Evolutionary conservation across 2,888 invertebrate species (phyloP), one percentile per base, ranked within the genome.

Genomic region (Biston betularia): DNA sequence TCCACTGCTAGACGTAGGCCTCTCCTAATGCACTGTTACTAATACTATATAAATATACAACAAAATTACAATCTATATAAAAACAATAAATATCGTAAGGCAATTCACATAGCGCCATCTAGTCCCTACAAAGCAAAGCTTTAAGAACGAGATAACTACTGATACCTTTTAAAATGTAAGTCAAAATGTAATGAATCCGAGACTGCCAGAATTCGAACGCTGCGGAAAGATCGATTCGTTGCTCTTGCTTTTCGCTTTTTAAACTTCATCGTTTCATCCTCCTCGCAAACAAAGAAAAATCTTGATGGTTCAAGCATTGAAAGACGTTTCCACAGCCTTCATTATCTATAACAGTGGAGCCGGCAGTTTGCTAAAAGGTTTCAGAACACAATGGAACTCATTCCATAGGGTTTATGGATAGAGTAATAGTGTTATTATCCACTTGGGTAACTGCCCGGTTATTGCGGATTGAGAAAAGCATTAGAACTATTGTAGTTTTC

Each of bases 291-390:
- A 68, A 63, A 66, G 58, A 42, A 54, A 65, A 55, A 45, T 55
- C 62, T 63, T 59, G 8, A 49, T 40, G 48, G 57, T 6, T 38
- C 55, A 8, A 48, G 58, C 58, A 67, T 63, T 68, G 58, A 63
- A 63, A 68, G 63, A 68, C 59, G 59, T 63, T 57, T 53, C 55
- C 9, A 44, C 46, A 38, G 61, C 52, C 40, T 58, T 68, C 67
- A 68, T 68, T 68, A 68, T 68, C 67, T 50, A 52, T 63, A 63
- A 63, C 33, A 56, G 67, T 52, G 54, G 45, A 68, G 58, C 53
- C n/a, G 57, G 67, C 59, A 63, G 67, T 75, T 70, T 57, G 71
- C 75, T 77, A 77, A 77, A 77, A 77, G 77, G 77, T 77, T 77
- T 74, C 72, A 59, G 70, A 49, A 65, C 54, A 70, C 71, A 73